Percentiles rank a stretch among this genome's conserved stretches.
Evolutionary conservation across 2,113 vertebrate genomes (phyloP).

Genomic region (Lampris megalopsis): DNA sequence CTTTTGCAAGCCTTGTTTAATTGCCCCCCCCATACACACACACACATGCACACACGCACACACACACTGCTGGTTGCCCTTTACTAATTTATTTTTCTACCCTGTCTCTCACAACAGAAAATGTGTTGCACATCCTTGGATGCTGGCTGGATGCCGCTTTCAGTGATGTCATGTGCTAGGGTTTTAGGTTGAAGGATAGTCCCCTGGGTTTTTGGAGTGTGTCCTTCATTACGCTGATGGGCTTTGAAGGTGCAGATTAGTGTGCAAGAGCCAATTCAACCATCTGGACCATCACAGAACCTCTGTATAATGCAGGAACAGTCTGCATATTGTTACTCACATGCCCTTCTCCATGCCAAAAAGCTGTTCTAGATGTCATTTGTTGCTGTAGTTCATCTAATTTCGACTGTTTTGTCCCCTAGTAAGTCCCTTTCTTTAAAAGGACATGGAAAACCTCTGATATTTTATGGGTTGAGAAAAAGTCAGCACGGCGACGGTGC

Average conservation of each 20-base stretch:
- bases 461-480: not conserved
- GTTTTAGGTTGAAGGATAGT: slow-evolving; percentile 53
- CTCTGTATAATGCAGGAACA: slow-evolving; percentile 16
- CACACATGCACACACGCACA: too few relatives aligned
- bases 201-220: slow-evolving; percentile 44
- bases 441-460: not conserved
- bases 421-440: slow-evolving; percentile 24
- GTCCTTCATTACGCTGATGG: slow-evolving; percentile 56
- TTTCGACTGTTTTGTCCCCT: slow-evolving; percentile 7
- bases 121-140: slow-evolving; percentile 51
- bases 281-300: slow-evolving; percentile 67
- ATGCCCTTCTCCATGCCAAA: slow-evolving; percentile 56
- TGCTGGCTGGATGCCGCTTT: slow-evolving; percentile 45
- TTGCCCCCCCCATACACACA: too few relatives aligned
- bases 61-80: slow-evolving; percentile 25
- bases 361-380: slow-evolving; percentile 64
- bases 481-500: not conserved
- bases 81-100: slow-evolving; percentile 34
- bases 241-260: slow-evolving; percentile 63
- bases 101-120: slow-evolving; percentile 54
- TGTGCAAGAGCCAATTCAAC: slow-evolving; percentile 46
- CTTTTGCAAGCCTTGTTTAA: slow-evolving; percentile 60
- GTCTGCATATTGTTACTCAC: slow-evolving; percentile 57
- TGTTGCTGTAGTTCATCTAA: slow-evolving; percentile 52
- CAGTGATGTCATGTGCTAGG: slow-evolving; percentile 68